Base-by-base conservation (phyloP, 2,888 invertebrate genomes). In the Agrenia bidenticulata region DNA sequence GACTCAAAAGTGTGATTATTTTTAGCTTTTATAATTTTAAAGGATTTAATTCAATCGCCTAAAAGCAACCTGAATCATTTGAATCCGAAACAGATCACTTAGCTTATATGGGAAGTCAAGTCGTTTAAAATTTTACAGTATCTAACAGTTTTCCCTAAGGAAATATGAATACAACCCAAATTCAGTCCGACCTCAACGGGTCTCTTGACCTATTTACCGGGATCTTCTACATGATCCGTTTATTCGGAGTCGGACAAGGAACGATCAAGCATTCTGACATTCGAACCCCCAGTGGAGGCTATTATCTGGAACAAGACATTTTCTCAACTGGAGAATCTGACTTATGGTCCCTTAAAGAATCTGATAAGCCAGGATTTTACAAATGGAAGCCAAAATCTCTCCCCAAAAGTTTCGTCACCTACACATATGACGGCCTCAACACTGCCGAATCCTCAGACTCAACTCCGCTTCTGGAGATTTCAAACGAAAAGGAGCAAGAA, bases 131-230 rank as follows among this genome's bases (percentile, higher is more conserved):
- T 39, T 39, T 9, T 15, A 39, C 39, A 39, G 9, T 39, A 39
- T 39, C 39, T 39, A 15, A 39, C 39, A 39, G 39, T 11, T 39
- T 15, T 11, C 9, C 15, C 39, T 39, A 11, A 9, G 15, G 39
- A 9, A 15, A n/a, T 11, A 32, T 32, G 32, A 32, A 32, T 11
- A 32, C 32, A 45, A 19, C 45, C 45, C 19, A 17, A 17, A 5
- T 19, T 17, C 45, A 45, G 15, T 5, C 45, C 4, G 45, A 45
- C 45, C 15, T 45, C 45, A 15, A n/a, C 11, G 11, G 9, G 4
- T n/a, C 5, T 9, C 51, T 51, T 15, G 51, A 51, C 51, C 51
- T 51, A 13, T 51, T 51, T 15, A 51, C 51, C 23, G 51, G 51
- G 23, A 23, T 51, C 21, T 51, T 51, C 26, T 51, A 51, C 51